These are phyloP conservation scores for Brachionus angularis DNA, from an alignment of 1,140 invertebrate species.

Conservation along the genomic window DNA sequence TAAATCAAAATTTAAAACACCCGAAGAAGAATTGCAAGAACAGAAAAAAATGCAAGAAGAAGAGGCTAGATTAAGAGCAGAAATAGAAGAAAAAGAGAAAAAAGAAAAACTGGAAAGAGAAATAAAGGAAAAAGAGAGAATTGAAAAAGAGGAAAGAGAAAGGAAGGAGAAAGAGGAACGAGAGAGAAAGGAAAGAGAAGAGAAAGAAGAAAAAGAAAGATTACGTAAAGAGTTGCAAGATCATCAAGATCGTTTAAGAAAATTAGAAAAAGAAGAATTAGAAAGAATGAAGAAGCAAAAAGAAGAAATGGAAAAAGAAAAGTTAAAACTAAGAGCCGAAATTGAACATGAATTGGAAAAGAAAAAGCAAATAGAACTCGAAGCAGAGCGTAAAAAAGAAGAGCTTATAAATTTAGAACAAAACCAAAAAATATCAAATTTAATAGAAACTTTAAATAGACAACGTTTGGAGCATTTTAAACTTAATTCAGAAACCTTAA, in stretches of 20 bases:
- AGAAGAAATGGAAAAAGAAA: constrained; percentile 17
- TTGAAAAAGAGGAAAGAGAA: not conserved
- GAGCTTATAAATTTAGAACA: too few species aligned
- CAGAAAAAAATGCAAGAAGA: not conserved
- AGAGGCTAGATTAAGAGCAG: not conserved
- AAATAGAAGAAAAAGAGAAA: not conserved
- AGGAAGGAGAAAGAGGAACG: not conserved
- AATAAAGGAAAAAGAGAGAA: not conserved
- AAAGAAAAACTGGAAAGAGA: not conserved
- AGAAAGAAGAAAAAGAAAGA: constrained; percentile 6
- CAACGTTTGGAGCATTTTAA: constrained; percentile 7
- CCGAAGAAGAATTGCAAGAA: not conserved
- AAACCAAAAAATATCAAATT: constrained; percentile 11
- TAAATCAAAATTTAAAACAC: too few species aligned
- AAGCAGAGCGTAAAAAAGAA: not conserved
- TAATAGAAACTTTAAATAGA: not conserved
- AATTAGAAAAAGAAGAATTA: constrained; percentile 9
- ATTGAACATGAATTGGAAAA: constrained; percentile 1
- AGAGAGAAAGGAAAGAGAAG: constrained; percentile 4
- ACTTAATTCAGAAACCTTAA: constrained; percentile 31
- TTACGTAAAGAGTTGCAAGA: not conserved
- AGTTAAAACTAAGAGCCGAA: not conserved
- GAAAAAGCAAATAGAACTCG: constrained; percentile 2
- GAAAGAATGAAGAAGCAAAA: constrained; percentile 17
- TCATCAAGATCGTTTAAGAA: constrained; percentile 14